Conservation (phyloP, 2,888 invertebrate genomes). For the Hypsopygia costalis region DNA sequence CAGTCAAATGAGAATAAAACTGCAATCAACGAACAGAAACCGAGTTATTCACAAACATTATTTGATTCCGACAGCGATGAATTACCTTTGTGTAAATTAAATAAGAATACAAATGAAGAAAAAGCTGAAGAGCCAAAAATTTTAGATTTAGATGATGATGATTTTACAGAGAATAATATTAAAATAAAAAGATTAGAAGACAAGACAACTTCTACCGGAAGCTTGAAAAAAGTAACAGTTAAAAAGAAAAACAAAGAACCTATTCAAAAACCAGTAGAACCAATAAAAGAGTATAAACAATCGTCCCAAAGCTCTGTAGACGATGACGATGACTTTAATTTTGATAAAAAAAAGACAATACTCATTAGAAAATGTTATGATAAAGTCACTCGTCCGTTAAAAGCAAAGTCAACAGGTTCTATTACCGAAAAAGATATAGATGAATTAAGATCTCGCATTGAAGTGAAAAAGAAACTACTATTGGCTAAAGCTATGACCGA, state of each 20-base stretch:
- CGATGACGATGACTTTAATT: slow-evolving; percentile 54
- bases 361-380: slow-evolving; percentile 55
- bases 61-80: slow-evolving; percentile 65
- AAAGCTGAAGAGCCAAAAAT: slow-evolving; percentile 6
- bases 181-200: slow-evolving; percentile 30
- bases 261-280: slow-evolving; percentile 7
- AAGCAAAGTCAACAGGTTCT: slow-evolving; percentile 68
- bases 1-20: slow-evolving; percentile 9
- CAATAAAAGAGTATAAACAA: slow-evolving; percentile 20
- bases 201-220: slow-evolving; percentile 33
- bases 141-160: slow-evolving; percentile 31
- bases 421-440: slow-evolving; percentile 68
- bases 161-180: slow-evolving; percentile 35
- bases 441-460: slow-evolving; percentile 57
- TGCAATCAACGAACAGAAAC: slow-evolving; percentile 16
- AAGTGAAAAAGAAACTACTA: slow-evolving; percentile 59
- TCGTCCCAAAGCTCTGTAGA: slow-evolving; percentile 46
- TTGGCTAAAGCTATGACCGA: slow-evolving; percentile 53
- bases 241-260: slow-evolving; percentile 16
- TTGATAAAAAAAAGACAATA: slow-evolving; percentile 54
- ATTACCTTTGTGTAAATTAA: slow-evolving; percentile 44
- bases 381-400: slow-evolving; percentile 50
- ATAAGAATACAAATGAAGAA: slow-evolving; percentile 25
- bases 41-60: slow-evolving; percentile 31
- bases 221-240: slow-evolving; percentile 21